These are phyloP conservation scores for Crioceris asparagi DNA, from an alignment of 2,888 invertebrate genomes.

Conservation along the genomic window DNA sequence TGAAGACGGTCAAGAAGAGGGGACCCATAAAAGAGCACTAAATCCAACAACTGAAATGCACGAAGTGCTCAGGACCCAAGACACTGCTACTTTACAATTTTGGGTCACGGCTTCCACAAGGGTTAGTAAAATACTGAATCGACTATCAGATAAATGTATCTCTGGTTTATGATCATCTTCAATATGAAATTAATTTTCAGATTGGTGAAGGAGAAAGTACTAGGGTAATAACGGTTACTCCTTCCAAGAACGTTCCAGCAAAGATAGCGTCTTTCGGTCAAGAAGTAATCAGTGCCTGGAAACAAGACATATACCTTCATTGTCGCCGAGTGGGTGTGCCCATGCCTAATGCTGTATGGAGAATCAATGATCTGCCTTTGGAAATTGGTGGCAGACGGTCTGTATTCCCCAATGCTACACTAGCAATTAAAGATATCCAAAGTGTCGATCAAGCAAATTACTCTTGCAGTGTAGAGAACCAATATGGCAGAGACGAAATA, in stretches of 20 bases:
- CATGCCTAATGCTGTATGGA: constrained; percentile 66
- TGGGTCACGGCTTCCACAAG: constrained; percentile 69
- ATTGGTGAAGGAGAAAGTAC: constrained; percentile 77
- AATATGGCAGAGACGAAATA: constrained; percentile 73
- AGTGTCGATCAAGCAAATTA: constrained; percentile 82
- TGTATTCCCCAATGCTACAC: constrained; percentile 58
- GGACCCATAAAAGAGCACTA: constrained; percentile 63
- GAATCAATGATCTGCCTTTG: constrained; percentile 61
- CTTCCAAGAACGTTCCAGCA: constrained; percentile 72
- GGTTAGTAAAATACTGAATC: constrained; percentile 29
- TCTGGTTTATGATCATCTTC: constrained; percentile 1
- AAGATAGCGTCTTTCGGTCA: constrained; percentile 81
- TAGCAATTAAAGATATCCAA: constrained; percentile 64
- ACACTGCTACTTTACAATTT: constrained; percentile 64
- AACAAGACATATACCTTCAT: constrained; percentile 69
- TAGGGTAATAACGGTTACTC: constrained; percentile 62
- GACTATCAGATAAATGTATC: too few species aligned
- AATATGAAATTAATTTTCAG: constrained; percentile 18
- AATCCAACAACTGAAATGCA: constrained; percentile 60
- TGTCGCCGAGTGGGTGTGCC: constrained; percentile 80
- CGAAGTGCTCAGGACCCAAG: constrained; percentile 59
- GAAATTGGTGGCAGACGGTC: constrained; percentile 60
- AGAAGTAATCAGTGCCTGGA: constrained; percentile 73
- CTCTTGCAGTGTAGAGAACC: constrained; percentile 77
- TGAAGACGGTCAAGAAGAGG: constrained; percentile 68